Evolutionary conservation across 2,113 vertebrate species (phyloP).

Genomic region (Corvus hawaiiensis): DNA sequence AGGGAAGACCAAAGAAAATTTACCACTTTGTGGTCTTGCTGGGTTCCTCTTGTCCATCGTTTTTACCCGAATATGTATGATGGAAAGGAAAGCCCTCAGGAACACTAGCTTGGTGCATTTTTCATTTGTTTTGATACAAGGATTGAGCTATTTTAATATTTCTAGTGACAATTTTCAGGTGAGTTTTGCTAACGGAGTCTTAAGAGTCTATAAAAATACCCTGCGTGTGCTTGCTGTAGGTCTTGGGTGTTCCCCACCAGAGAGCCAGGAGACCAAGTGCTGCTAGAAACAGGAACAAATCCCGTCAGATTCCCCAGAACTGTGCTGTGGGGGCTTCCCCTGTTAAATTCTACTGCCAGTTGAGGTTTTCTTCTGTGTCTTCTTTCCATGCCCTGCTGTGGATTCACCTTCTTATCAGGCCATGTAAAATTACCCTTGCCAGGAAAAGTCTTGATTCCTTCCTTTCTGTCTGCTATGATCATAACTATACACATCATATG

Average conservation of each 20-base stretch:
- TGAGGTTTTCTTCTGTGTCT: neutral
- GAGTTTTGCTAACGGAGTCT: neutral
- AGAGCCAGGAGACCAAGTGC: neutral
- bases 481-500: neutral
- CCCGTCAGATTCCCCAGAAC: neutral
- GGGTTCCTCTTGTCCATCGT: accelerated
- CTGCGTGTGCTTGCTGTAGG: too few relatives aligned
- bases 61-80: neutral
- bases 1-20: neutral
- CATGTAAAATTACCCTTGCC: neutral
- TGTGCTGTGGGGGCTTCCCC: neutral
- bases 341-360: neutral
- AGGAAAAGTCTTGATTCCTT: neutral
- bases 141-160: neutral
- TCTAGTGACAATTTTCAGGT: neutral
- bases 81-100: neutral
- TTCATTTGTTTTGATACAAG: neutral
- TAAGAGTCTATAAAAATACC: neutral
- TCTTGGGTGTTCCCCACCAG: accelerated
- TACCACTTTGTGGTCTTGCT: neutral
- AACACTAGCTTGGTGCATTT: neutral
- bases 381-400: neutral
- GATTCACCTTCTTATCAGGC: neutral
- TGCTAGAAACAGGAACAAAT: neutral
- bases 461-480: neutral